Evolutionary conservation across 2,113 vertebrate species (phyloP).

Genomic region (Hemibates koningsi): DNA sequence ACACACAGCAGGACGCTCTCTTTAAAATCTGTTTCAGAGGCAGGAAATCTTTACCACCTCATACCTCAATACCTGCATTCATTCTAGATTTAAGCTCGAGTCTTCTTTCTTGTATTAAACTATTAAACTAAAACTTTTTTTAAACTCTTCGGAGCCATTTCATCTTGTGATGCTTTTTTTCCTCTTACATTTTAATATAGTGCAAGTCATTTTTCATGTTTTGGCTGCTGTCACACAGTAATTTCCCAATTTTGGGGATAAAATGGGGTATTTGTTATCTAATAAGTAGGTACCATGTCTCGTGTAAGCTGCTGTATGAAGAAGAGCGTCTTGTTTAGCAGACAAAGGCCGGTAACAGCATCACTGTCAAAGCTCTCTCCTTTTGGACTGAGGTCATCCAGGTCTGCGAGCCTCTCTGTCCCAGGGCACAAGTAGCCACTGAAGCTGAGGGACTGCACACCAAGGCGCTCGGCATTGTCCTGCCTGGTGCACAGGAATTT

Average conservation of each 20-base stretch:
- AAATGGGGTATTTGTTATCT: neutral
- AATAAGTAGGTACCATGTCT: conserved; percentile 77
- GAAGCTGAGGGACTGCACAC: conserved; percentile 84
- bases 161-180: neutral
- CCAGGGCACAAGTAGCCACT: conserved; percentile 82
- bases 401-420: conserved; percentile 63
- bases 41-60: neutral
- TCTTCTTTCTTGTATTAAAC: neutral
- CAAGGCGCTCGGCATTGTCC: conserved; percentile 87
- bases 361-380: conserved; percentile 49
- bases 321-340: conserved; percentile 88
- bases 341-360: conserved; percentile 75
- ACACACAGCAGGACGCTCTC: neutral
- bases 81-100: neutral
- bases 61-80: neutral
- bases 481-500: conserved; percentile 93
- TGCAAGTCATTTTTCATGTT: neutral
- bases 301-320: conserved; percentile 92
- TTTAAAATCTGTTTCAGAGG: neutral
- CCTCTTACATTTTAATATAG: neutral
- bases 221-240: neutral
- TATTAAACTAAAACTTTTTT: neutral
- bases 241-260: neutral
- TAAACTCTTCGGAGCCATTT: neutral
- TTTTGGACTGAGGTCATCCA: conserved; percentile 64